Conservation (phyloP, 2,113 vertebrate genomes). For the Oxygymnocypris stewartii region DNA sequence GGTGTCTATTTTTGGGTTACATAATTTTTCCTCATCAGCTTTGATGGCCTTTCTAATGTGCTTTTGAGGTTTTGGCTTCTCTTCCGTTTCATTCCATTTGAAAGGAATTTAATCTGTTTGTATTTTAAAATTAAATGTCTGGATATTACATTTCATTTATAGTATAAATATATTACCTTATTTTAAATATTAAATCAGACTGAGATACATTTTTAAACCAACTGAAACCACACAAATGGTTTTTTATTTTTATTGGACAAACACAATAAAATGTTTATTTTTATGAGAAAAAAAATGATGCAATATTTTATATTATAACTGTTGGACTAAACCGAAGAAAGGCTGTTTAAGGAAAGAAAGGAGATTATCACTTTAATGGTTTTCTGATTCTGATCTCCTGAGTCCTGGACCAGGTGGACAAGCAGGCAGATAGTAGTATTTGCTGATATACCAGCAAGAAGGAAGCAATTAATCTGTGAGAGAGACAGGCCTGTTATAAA, state of each 20-base stretch:
- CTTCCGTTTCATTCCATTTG: background rate
- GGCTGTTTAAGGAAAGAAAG: background rate
- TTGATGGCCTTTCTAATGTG: background rate
- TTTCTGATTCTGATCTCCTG: background rate
- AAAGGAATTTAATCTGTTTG: background rate
- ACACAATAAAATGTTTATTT: background rate
- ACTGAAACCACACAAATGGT: background rate
- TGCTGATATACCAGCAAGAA: conserved; percentile 32
- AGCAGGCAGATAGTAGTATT: background rate
- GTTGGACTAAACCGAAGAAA: background rate
- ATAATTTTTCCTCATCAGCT: background rate
- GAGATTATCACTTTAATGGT: conserved; percentile 37
- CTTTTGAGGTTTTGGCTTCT: background rate
- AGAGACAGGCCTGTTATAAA: background rate
- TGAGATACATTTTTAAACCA: background rate
- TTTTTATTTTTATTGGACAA: background rate
- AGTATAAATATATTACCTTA: background rate
- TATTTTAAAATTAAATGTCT: background rate
- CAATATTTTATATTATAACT: background rate
- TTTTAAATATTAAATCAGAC: background rate
- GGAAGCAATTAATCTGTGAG: conserved; percentile 33
- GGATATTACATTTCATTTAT: background rate
- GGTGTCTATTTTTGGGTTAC: conserved; percentile 9
- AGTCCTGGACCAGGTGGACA: conserved; percentile 2
- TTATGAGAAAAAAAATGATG: background rate